A percentile compares a stretch with the other conserved stretches of the same genome.
Evolutionary conservation across 1,140 invertebrate species (phyloP).

Genomic region (Brachionus rubens): DNA sequence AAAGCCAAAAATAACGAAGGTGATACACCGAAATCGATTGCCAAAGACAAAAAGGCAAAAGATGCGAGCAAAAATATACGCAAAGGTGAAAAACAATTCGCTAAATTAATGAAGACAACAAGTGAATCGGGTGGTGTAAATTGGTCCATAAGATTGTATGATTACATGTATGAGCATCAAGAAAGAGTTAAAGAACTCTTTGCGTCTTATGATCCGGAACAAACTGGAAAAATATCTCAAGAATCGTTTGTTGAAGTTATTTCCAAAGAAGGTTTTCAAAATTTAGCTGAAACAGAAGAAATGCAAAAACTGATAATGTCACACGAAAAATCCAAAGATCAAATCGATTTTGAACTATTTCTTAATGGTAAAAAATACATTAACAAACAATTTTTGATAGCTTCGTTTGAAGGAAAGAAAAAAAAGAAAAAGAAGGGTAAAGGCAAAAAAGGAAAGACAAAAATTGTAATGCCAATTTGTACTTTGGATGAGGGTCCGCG

Average conservation of each 20-base stretch:
- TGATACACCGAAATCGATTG: constrained; percentile 53
- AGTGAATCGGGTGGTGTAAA: constrained; percentile 51
- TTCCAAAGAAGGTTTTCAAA: constrained; percentile 52
- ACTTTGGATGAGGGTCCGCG: constrained; percentile 53
- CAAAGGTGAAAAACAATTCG: constrained; percentile 59
- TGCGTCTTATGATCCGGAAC: constrained; percentile 54
- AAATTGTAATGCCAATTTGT: constrained; percentile 60
- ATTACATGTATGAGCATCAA: constrained; percentile 54
- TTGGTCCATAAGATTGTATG: constrained; percentile 58
- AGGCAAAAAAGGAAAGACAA: constrained; percentile 57
- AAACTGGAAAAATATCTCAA: constrained; percentile 51
- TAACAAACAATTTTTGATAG: constrained; percentile 58
- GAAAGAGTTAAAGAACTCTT: constrained; percentile 53
- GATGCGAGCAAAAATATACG: constrained; percentile 57
- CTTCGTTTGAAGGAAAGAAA: constrained; percentile 58
- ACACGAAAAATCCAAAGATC: constrained; percentile 54
- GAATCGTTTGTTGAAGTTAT: constrained; percentile 22
- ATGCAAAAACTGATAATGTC: constrained; percentile 51
- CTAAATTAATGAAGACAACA: constrained; percentile 56
- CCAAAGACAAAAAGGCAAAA: constrained; percentile 59
- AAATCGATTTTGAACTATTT: constrained; percentile 59
- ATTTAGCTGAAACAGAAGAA: constrained; percentile 53
- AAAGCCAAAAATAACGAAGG: constrained; percentile 60
- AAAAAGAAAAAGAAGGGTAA: constrained; percentile 57
- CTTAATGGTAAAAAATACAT: constrained; percentile 59